phyloP scores from a whole-genome alignment of 2,113 vertebrate genomes.

The Thinocorus orbignyianus region DNA sequence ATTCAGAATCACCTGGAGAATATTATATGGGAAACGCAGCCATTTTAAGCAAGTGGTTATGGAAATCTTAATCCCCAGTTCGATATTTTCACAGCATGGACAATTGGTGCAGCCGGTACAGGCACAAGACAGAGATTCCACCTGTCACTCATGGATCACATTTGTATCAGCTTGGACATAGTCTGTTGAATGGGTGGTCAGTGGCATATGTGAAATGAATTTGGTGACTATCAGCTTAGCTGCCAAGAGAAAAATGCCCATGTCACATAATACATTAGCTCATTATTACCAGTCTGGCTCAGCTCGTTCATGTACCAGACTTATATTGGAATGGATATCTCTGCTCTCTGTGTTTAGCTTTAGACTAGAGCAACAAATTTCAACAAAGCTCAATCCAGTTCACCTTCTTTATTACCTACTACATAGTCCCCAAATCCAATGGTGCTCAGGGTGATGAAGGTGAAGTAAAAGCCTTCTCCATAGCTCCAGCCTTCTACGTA shows the following conservation, averaged over 20 bases:
- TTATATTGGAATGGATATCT: neutral
- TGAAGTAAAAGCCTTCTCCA: conserved; percentile 84
- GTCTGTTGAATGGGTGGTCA: neutral
- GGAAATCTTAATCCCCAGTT: neutral
- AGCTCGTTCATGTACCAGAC: neutral
- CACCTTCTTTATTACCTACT: conserved; percentile 71
- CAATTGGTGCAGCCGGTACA: neutral
- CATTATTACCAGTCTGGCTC: neutral
- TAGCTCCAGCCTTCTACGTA: conserved; percentile 86
- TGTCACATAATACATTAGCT: neutral
- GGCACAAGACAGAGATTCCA: neutral
- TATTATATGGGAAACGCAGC: neutral
- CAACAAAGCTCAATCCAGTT: neutral
- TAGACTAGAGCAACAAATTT: neutral
- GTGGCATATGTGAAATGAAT: neutral
- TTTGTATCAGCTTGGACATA: neutral
- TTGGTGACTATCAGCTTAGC: neutral
- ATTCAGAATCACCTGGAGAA: neutral
- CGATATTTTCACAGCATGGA: neutral
- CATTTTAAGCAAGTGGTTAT: neutral
- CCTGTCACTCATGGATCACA: neutral
- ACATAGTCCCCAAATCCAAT: conserved; percentile 87
- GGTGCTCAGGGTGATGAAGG: conserved; percentile 87
- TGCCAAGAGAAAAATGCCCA: neutral
- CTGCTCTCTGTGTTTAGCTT: neutral